These are phyloP conservation scores for Bathynomus jamesi DNA, from an alignment of 1,140 invertebrate species.

Conservation along the genomic window DNA sequence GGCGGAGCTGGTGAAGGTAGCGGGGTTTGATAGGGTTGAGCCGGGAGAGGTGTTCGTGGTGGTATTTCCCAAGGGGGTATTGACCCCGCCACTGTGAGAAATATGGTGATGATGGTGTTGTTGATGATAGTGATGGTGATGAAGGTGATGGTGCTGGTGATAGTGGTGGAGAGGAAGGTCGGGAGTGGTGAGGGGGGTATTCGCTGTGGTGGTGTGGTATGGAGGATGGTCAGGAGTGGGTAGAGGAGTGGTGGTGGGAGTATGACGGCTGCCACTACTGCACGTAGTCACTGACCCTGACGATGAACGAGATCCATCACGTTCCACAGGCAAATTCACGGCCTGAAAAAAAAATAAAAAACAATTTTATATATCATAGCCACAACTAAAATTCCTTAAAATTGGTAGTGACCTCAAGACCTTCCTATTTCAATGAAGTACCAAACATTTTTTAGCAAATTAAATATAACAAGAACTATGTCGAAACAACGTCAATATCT, in stretches of 20 bases:
- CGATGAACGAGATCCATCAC: constrained; percentile 57
- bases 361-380: too few species aligned
- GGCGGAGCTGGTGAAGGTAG: constrained; percentile 25
- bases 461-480: too few species aligned
- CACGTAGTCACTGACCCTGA: constrained; percentile 52
- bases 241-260: constrained; percentile 24
- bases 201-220: constrained; percentile 11
- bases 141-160: constrained; percentile 12
- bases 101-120: constrained; percentile 11
- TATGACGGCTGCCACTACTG: constrained; percentile 39
- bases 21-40: constrained; percentile 24
- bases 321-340: constrained; percentile 67
- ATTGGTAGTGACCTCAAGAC: too few species aligned
- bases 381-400: too few species aligned
- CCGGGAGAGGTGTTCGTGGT: constrained; percentile 26
- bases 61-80: constrained; percentile 30
- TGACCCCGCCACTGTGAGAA: constrained; percentile 12
- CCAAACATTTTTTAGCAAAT: too few species aligned
- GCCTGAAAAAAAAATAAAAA: constrained; percentile 54
- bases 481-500: too few species aligned
- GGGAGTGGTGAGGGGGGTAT: not conserved
- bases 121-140: constrained; percentile 8
- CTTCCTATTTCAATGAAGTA: too few species aligned
- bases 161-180: not conserved
- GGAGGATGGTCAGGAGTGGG: constrained; percentile 22